Evolutionary conservation across 2,888 invertebrate species (phyloP).

Genomic region (Erebia ligea): DNA sequence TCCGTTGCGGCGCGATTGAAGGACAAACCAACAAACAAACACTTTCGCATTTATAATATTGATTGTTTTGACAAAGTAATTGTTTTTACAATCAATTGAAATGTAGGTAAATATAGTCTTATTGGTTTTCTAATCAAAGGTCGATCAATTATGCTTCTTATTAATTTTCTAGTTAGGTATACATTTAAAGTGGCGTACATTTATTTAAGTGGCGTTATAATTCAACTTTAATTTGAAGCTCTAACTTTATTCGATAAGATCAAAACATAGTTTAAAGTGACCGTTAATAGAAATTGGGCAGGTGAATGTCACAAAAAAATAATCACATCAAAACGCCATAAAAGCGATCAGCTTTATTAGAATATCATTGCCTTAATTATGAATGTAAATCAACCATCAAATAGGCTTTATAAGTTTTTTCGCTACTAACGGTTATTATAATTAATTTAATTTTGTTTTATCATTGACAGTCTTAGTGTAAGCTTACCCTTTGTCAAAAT

Average conservation of each 20-base stretch:
- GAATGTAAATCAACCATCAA: conserved; percentile 10
- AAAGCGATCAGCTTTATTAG: conserved; percentile 18
- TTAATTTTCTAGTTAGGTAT: too few species aligned
- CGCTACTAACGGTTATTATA: conserved; percentile 2
- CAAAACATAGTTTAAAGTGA: conserved; percentile 13
- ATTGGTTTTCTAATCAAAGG: too few species aligned
- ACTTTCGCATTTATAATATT: too few species aligned
- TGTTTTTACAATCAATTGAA: too few species aligned
- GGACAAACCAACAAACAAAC: too few species aligned
- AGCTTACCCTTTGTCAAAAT: background rate
- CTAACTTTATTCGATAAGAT: conserved; percentile 15
- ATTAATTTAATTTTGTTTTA: conserved; percentile 7
- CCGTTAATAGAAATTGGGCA: conserved; percentile 22
- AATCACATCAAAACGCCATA: conserved; percentile 15
- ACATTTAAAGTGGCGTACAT: too few species aligned
- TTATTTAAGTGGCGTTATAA: background rate
- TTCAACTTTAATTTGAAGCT: conserved; percentile 11
- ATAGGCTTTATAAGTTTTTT: background rate
- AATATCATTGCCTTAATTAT: conserved; percentile 16
- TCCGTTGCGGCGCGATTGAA: too few species aligned
- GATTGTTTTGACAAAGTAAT: too few species aligned
- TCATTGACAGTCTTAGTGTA: conserved; percentile 3
- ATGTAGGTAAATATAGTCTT: too few species aligned
- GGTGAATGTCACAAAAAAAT: conserved; percentile 17
- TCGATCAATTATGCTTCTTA: too few species aligned